A percentile compares a stretch with the other conserved stretches of the same genome.
These are phyloP conservation scores for Oreochromis aureus DNA, from an alignment of 2,113 vertebrate species.

Conservation along the genomic window DNA sequence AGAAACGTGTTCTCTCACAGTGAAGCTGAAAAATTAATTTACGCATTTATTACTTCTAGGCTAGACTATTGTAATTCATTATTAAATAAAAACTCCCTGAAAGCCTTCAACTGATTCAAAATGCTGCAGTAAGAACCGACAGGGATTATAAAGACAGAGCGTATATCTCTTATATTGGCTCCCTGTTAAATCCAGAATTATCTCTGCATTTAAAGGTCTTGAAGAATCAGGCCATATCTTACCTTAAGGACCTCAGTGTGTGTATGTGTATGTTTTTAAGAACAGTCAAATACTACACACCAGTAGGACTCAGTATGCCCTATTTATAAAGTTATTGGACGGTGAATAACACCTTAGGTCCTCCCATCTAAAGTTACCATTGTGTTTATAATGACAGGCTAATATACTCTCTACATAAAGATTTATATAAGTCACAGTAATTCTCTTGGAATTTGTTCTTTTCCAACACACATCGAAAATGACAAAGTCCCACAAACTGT, in stretches of 20 bases:
- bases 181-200: neutral
- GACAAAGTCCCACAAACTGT: neutral
- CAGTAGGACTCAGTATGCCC: neutral
- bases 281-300: neutral
- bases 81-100: neutral
- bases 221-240: neutral
- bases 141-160: neutral
- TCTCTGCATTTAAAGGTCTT: neutral
- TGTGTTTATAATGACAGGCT: neutral
- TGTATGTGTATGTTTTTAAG: neutral
- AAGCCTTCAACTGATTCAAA: neutral
- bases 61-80: neutral
- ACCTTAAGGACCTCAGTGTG: neutral
- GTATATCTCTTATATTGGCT: neutral
- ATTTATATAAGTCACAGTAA: neutral
- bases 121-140: neutral
- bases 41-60: neutral
- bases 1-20: neutral
- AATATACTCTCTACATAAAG: neutral
- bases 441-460: neutral
- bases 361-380: neutral
- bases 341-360: neutral
- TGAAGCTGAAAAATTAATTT: neutral
- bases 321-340: neutral
- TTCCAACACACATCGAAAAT: neutral